Conservation (phyloP, 92 coral and sea anemone genomes). For the Metridium senile region DNA sequence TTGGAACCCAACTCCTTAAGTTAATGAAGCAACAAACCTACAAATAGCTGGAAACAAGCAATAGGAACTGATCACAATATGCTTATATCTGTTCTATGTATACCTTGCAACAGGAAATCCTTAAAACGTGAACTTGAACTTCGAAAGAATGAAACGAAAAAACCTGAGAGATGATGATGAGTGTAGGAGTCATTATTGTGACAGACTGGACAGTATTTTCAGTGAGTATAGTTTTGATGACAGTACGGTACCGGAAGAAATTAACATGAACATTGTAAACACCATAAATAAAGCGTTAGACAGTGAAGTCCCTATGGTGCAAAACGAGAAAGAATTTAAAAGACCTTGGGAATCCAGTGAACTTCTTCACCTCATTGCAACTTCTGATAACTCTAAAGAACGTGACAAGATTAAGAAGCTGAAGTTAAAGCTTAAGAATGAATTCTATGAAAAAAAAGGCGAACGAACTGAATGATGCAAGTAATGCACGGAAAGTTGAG, state of each 20-base stretch:
- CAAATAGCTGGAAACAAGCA: slow-evolving; percentile 9
- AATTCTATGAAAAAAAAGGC: no score
- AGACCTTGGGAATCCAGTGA: no score
- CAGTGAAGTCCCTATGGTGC: no score
- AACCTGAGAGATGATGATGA: slow-evolving; percentile 8
- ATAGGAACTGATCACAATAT: slow-evolving; percentile 14
- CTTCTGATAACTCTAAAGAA: no score
- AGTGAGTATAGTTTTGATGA: neutral
- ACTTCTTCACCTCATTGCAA: no score
- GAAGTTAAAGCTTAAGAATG: no score
- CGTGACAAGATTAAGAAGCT: no score
- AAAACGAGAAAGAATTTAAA: no score
- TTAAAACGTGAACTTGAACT: neutral
- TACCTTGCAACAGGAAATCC: slow-evolving; percentile 4
- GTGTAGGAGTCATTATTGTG: neutral
- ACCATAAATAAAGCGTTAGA: no score
- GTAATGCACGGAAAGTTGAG: no score
- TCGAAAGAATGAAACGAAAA: slow-evolving; percentile 3
- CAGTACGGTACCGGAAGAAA: slow-evolving; percentile 8
- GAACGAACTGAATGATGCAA: no score
- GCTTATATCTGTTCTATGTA: neutral
- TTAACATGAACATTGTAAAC: no score
- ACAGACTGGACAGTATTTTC: slow-evolving; percentile 1
- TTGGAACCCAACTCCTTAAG: slow-evolving; percentile 9
- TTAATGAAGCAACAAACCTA: slow-evolving; percentile 8